A percentile compares a stretch with the other conserved stretches of the same genome.
Conservation (phyloP, 2,888 invertebrate species). For the Oscheius sp. region DNA sequence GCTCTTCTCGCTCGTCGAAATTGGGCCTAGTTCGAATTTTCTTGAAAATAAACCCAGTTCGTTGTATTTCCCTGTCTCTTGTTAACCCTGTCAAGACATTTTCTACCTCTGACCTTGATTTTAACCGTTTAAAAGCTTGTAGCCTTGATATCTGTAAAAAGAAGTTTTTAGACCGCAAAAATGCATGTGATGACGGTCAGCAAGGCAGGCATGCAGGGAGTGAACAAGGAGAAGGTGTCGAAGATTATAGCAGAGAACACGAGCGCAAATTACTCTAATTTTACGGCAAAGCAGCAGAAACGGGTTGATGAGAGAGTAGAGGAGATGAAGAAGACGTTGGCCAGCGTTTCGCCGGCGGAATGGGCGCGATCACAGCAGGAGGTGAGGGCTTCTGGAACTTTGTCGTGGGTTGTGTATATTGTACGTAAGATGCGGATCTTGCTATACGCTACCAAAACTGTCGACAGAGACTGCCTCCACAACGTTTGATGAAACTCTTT, state of each 20-base stretch:
- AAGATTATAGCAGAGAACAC: constrained; percentile 75
- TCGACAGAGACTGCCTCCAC: too few relatives aligned
- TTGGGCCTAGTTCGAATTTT: too few relatives aligned
- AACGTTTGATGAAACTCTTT: too few relatives aligned
- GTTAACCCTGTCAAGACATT: too few relatives aligned
- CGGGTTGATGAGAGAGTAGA: constrained; percentile 75
- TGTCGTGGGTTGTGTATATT: not conserved
- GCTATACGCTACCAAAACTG: too few relatives aligned
- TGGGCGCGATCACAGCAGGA: constrained; percentile 44
- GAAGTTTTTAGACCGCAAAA: not conserved
- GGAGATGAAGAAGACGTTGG: constrained; percentile 46
- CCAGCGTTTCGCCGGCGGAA: constrained; percentile 44
- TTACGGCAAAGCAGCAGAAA: constrained; percentile 76
- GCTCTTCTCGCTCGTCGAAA: too few relatives aligned
- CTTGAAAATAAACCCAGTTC: too few relatives aligned
- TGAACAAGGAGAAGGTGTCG: constrained; percentile 74
- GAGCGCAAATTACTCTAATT: constrained; percentile 78
- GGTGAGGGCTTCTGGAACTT: constrained; percentile 37
- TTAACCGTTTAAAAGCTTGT: not conserved
- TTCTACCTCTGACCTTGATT: too few relatives aligned
- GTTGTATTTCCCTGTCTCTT: too few relatives aligned
- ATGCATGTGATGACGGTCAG: constrained; percentile 37
- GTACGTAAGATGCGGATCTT: not conserved
- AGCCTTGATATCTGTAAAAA: not conserved
- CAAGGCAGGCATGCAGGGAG: constrained; percentile 76